Evolutionary conservation across 2,797 vertebrate genomes (phyloP), one percentile per base, ranked within the genome.

Genomic region (Uromys caudimaculatus): DNA sequence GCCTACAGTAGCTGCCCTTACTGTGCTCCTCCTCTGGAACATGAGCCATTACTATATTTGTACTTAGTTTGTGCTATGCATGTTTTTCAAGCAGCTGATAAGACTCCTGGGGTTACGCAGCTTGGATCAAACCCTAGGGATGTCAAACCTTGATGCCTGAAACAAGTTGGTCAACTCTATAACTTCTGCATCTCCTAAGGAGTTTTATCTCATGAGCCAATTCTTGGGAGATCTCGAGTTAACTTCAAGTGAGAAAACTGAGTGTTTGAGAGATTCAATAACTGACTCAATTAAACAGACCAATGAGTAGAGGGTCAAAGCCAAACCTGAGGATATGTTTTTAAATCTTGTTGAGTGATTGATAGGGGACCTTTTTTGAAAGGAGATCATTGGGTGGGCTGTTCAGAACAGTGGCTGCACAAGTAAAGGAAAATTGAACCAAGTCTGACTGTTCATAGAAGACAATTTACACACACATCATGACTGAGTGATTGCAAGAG

Each of bases 201-300:
- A 21, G 27, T 71, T 82, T 71, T 56, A 69, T 54, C 41, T 95
- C 52, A 60, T 60, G 38, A 93, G 77, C 35, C 76, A 93, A 6
- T 83, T 24, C 29, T 50, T 4, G 35, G 62, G 32, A 56, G 17
- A 67, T 17, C 10, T 41, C 78, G 6, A n/a, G 38, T 77, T 97
- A 38, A 77, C 47, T 78, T 91, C n/a, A 89, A 41, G 21, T n/a
- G 21, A 96, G n/a, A 41, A 93, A 88, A 78, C 58, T 44, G 11
- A 71, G 35, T 77, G 35, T 79, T 64, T 89, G 47, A 89, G 23
- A 89, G 3, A 9, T 32, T 62, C 47, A 29, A 27, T 64, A 81
- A 85, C 29, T 35, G 6, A 84, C 21, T 29, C 27, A 32, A 0
- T 3, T 11, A 77, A 32, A 41, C n/a, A 60, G 3, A 87, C 4